phyloP scores from a whole-genome alignment of 2,113 vertebrate species.

The Muntiacus reevesi region DNA sequence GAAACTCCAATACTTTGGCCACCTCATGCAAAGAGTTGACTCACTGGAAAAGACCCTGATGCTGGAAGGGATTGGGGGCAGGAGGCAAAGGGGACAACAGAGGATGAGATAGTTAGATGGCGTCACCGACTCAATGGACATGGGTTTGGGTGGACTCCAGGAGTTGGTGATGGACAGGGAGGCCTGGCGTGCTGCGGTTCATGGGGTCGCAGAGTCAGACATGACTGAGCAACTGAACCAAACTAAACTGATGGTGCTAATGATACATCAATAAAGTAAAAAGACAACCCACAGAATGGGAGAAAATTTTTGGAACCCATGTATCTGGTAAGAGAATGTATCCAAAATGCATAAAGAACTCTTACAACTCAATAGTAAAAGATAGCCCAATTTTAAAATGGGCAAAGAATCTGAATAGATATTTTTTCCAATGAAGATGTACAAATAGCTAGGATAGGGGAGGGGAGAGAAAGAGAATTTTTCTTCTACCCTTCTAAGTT shows the following conservation, averaged over 20 bases:
- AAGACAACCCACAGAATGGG: background rate
- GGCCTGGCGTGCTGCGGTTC: background rate
- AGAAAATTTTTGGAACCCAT: background rate
- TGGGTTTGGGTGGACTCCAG: background rate
- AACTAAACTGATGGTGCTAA: background rate
- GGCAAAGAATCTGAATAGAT: background rate
- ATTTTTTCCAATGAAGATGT: background rate
- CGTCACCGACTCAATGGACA: background rate
- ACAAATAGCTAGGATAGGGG: background rate
- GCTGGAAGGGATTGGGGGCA: background rate
- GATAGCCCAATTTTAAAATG: background rate
- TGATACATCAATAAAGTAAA: background rate
- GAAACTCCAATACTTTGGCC: background rate
- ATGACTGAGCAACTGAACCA: background rate
- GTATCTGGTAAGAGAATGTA: background rate
- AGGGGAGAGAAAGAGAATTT: background rate
- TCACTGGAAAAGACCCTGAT: background rate
- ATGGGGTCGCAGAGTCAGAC: background rate
- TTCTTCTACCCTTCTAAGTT: background rate
- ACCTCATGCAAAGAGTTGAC: rapidly evolving
- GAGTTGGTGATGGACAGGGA: background rate
- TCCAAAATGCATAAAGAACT: background rate
- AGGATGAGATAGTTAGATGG: background rate
- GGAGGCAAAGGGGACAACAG: background rate
- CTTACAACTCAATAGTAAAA: background rate